These are phyloP conservation scores for Aplysia californica DNA, from an alignment of 1,140 invertebrate species.

Conservation along the genomic window DNA sequence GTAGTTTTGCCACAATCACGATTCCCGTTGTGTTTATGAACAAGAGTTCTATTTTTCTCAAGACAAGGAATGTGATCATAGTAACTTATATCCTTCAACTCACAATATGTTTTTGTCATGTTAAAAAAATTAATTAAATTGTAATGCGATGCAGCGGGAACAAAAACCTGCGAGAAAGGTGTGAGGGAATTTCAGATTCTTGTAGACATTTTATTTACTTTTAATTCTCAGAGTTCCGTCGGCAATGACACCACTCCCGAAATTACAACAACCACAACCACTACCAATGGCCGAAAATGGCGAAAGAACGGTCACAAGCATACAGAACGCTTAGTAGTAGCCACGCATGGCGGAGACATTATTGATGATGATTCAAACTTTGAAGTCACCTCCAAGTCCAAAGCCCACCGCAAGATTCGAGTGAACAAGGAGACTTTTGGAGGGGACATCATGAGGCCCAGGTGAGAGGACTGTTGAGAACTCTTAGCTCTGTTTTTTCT, in stretches of 20 bases:
- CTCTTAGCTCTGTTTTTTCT: too few species aligned
- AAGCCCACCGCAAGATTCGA: constrained; percentile 67
- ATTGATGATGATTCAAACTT: constrained; percentile 63
- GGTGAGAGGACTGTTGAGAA: too few species aligned
- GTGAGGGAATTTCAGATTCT: too few species aligned
- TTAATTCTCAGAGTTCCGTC: not conserved
- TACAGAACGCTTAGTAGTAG: constrained; percentile 11
- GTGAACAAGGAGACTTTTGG: constrained; percentile 63
- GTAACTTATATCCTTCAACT: not conserved
- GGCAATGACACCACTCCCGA: not conserved
- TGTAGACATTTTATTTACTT: too few species aligned
- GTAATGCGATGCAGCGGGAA: too few species aligned
- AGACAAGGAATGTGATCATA: not conserved
- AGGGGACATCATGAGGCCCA: constrained; percentile 64
- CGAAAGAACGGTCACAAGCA: constrained; percentile 15
- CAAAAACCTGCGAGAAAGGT: too few species aligned
- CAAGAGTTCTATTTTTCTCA: too few species aligned
- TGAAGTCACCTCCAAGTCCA: constrained; percentile 67
- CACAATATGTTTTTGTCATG: not conserved
- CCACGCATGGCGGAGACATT: constrained; percentile 34
- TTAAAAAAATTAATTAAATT: too few species aligned
- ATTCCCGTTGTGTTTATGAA: too few species aligned
- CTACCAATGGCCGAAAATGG: constrained; percentile 5
- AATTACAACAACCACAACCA: not conserved
- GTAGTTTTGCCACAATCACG: too few species aligned